Evolutionary conservation across 2,888 invertebrate species (phyloP).

Genomic region (Ochropleura plecta): DNA sequence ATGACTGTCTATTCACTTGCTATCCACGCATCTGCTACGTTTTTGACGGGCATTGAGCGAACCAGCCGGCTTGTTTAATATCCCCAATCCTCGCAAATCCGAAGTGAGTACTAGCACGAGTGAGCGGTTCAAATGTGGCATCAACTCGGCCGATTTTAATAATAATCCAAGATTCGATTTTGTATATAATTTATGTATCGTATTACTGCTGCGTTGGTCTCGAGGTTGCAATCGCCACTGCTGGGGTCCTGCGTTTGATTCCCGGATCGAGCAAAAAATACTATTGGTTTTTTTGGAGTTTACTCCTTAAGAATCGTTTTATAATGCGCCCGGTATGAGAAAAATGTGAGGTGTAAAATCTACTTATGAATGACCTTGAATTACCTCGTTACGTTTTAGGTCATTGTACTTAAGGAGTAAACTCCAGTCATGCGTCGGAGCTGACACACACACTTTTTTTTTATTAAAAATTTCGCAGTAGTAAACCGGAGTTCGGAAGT

Average conservation of each 20-base stretch:
- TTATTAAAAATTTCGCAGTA: background rate
- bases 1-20: constrained; percentile 48
- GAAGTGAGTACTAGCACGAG: background rate
- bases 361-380: no score
- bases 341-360: no score
- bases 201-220: background rate
- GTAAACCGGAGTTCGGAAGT: background rate
- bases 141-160: background rate
- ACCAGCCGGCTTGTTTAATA: constrained; percentile 79
- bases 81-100: constrained; percentile 82
- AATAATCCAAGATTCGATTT: background rate
- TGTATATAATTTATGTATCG: background rate
- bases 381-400: no score
- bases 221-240: background rate
- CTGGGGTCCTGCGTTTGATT: background rate
- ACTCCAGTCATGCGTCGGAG: no score
- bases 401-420: no score
- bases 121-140: background rate
- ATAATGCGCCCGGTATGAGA: no score
- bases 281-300: no score
- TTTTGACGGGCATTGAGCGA: constrained; percentile 66
- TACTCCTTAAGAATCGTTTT: no score
- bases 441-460: no score
- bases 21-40: constrained; percentile 50
- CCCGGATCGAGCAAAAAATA: background rate